Percentiles rank a stretch among this genome's conserved stretches.
Evolutionary conservation across 2,797 vertebrate genomes (phyloP).

Genomic region (Halcyon leucocephala): DNA sequence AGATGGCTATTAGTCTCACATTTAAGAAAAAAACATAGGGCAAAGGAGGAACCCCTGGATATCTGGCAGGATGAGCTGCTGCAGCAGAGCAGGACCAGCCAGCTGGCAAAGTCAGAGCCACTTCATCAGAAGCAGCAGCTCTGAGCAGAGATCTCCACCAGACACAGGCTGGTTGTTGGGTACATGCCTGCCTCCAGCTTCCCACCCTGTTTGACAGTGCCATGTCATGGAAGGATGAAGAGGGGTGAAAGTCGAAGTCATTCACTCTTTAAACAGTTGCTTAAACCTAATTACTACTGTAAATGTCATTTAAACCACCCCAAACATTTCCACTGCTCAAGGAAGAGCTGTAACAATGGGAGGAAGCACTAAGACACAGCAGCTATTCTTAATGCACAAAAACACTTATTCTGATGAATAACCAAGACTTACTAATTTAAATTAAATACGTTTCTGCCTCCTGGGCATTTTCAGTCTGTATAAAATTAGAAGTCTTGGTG

Average conservation of each 20-base stretch:
- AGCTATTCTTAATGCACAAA: constrained; percentile 54
- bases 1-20: neutral
- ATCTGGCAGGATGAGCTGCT: neutral
- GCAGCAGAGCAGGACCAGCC: neutral
- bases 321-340: constrained; percentile 33
- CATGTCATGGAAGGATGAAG: neutral
- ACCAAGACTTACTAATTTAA: constrained; percentile 33
- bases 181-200: neutral
- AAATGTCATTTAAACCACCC: constrained; percentile 32
- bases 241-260: no score
- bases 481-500: neutral
- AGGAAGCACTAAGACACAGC: constrained; percentile 44
- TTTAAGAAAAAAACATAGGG: neutral
- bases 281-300: constrained; percentile 27
- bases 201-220: fast-evolving
- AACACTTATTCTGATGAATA: constrained; percentile 46
- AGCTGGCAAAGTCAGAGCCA: neutral
- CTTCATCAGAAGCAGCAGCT: neutral
- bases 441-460: neutral
- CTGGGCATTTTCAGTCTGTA: neutral
- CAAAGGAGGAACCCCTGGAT: neutral
- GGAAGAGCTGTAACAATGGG: constrained; percentile 63
- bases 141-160: neutral
- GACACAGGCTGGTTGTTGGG: fast-evolving
- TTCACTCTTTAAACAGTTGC: neutral